Conservation (phyloP, 2,888 invertebrate species). For the Emmelina monodactyla region DNA sequence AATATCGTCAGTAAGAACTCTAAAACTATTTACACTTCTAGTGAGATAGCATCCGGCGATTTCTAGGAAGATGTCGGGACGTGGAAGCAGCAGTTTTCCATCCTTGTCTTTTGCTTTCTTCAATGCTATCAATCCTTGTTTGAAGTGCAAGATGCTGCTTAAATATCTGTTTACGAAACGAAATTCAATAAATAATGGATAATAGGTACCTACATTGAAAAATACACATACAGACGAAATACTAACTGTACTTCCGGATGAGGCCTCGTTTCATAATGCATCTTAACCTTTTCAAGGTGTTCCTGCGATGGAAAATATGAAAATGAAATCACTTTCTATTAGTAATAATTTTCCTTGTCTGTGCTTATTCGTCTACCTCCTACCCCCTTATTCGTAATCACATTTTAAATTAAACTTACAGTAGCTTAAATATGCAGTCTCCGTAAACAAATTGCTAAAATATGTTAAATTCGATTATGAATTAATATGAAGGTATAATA, state of each 20-base stretch:
- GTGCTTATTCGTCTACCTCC: too few relatives aligned
- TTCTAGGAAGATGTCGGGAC: slow-evolving; percentile 34
- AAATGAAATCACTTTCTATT: too few relatives aligned
- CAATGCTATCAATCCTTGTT: not conserved
- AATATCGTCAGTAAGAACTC: slow-evolving; percentile 32
- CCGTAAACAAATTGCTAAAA: too few relatives aligned
- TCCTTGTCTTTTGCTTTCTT: slow-evolving; percentile 5
- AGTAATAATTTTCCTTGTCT: too few relatives aligned
- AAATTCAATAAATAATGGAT: not conserved
- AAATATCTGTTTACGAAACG: not conserved
- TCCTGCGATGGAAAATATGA: not conserved
- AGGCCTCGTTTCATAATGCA: not conserved
- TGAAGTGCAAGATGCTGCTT: not conserved
- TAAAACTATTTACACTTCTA: slow-evolving; percentile 36
- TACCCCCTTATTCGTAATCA: too few relatives aligned
- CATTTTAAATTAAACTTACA: too few relatives aligned
- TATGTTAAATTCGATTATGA: too few relatives aligned
- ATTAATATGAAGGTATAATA: too few relatives aligned
- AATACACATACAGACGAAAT: too few relatives aligned
- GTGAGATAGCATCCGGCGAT: slow-evolving; percentile 41
- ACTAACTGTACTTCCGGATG: not conserved
- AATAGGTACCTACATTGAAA: too few relatives aligned
- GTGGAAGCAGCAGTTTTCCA: slow-evolving; percentile 25
- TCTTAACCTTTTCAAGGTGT: not conserved
- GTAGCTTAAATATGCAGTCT: too few relatives aligned